Conservation (phyloP, 2,797 vertebrate species). For the Meriones psammophilus region DNA sequence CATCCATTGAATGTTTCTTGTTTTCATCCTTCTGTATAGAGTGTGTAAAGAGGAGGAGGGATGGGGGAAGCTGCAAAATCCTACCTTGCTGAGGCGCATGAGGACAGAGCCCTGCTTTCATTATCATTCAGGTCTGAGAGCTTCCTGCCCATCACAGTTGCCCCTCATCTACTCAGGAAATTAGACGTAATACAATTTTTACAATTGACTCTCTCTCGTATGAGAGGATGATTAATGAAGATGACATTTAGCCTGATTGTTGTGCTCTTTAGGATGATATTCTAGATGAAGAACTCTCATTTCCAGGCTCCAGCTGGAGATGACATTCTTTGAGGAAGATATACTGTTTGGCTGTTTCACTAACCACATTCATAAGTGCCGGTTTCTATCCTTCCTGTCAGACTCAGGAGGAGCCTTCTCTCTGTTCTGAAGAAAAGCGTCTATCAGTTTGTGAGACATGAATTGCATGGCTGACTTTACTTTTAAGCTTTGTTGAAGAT, state of each 20-base stretch:
- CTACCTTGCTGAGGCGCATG: background rate
- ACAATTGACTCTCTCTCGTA: slow-evolving; percentile 79
- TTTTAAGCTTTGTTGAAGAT: background rate
- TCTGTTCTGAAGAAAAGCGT: slow-evolving; percentile 66
- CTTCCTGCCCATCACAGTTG: slow-evolving; percentile 51
- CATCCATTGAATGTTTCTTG: background rate
- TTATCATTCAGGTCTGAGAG: slow-evolving; percentile 66
- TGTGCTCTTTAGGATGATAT: slow-evolving; percentile 81
- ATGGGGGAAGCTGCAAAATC: background rate
- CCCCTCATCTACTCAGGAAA: slow-evolving; percentile 77
- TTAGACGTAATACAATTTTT: slow-evolving; percentile 77
- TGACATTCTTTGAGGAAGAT: slow-evolving; percentile 69
- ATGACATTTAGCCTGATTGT: slow-evolving; percentile 85
- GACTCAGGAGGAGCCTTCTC: slow-evolving; percentile 34
- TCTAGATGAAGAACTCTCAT: slow-evolving; percentile 73
- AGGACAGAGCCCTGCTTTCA: background rate
- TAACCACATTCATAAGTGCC: slow-evolving; percentile 69
- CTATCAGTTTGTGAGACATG: slow-evolving; percentile 5
- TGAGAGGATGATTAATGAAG: slow-evolving; percentile 84
- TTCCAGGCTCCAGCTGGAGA: slow-evolving; percentile 76
- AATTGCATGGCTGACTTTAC: slow-evolving; percentile 16
- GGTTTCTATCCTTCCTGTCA: slow-evolving; percentile 62
- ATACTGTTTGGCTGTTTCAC: slow-evolving; percentile 61
- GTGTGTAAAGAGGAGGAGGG: background rate
- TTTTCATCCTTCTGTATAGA: background rate